phyloP scores from a whole-genome alignment of 1,140 invertebrate genomes.

The Ctenoplectra terminalis region DNA sequence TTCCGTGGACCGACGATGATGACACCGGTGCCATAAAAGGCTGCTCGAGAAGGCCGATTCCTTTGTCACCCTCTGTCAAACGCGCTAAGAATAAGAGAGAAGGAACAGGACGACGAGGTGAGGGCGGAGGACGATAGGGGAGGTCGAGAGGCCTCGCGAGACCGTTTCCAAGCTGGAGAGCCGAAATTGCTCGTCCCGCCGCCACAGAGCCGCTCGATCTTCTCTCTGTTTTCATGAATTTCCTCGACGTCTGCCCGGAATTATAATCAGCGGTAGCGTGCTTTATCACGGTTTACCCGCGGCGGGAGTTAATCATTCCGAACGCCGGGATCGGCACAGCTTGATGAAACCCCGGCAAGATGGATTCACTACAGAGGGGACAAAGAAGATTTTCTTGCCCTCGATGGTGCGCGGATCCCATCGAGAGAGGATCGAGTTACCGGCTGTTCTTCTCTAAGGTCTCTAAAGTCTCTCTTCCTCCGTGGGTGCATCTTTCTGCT shows the following conservation, averaged over 20 bases:
- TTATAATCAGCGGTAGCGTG: slow-evolving; percentile 61
- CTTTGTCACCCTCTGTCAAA: slow-evolving; percentile 63
- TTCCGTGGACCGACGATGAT: slow-evolving; percentile 31
- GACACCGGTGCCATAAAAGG: slow-evolving; percentile 44
- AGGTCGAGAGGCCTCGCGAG: slow-evolving; percentile 62
- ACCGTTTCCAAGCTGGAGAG: slow-evolving; percentile 59
- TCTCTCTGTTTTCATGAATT: slow-evolving; percentile 66
- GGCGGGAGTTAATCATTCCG: slow-evolving; percentile 44
- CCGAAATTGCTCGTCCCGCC: slow-evolving; percentile 62
- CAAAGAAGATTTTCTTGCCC: slow-evolving; percentile 13
- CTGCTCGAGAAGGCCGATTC: slow-evolving; percentile 27
- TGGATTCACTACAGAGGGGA: neutral
- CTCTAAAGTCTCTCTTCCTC: neutral
- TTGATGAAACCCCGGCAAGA: slow-evolving; percentile 10
- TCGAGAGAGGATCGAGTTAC: slow-evolving; percentile 28
- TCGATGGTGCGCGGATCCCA: slow-evolving; percentile 4
- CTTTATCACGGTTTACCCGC: slow-evolving; percentile 53
- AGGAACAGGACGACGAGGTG: too few relatives aligned
- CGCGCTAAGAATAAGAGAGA: slow-evolving; percentile 53
- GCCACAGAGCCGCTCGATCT: slow-evolving; percentile 14
- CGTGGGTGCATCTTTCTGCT: neutral
- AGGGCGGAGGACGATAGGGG: slow-evolving; percentile 17
- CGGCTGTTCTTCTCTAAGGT: neutral
- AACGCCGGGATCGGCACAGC: slow-evolving; percentile 23
- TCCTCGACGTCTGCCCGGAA: slow-evolving; percentile 63